Percentiles rank a stretch among this genome's conserved stretches.
phyloP scores from a whole-genome alignment of 2,888 invertebrate genomes.

The Dicyrtomina minuta region DNA sequence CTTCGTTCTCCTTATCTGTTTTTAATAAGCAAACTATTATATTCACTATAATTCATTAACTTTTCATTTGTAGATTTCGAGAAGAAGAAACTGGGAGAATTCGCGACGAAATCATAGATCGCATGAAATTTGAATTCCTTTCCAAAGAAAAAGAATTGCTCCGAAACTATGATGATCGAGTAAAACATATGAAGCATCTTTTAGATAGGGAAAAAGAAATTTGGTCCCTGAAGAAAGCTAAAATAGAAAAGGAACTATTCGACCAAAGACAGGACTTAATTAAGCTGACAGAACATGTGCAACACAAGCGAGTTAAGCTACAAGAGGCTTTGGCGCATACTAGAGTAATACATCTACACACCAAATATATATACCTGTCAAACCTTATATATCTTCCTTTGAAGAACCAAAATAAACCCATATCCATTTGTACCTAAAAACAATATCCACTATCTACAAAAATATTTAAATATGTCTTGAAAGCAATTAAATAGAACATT shows the following conservation, averaged over 20 bases:
- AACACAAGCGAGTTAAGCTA: constrained; percentile 9
- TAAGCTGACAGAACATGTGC: constrained; percentile 13
- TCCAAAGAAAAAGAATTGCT: constrained; percentile 44
- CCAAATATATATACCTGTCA: no score
- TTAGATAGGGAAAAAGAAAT: constrained; percentile 40
- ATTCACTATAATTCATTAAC: neutral
- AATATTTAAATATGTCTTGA: no score
- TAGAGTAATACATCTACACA: constrained; percentile 11
- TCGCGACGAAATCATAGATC: constrained; percentile 38
- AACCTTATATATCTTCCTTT: no score
- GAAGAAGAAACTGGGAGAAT: constrained; percentile 37
- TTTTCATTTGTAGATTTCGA: constrained; percentile 32
- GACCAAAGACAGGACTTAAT: constrained; percentile 16
- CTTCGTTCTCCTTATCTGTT: no score
- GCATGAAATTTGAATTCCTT: constrained; percentile 36
- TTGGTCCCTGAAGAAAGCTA: constrained; percentile 37
- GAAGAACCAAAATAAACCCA: no score
- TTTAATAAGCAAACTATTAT: neutral
- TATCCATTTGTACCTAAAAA: no score
- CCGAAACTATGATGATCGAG: constrained; percentile 34
- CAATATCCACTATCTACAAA: no score
- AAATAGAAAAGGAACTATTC: constrained; percentile 22
- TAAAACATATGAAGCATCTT: constrained; percentile 31
- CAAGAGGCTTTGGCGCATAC: constrained; percentile 12
- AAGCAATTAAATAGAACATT: no score